phyloP scores from a whole-genome alignment of 2,888 invertebrate species.

The Drosophila pegasa region DNA sequence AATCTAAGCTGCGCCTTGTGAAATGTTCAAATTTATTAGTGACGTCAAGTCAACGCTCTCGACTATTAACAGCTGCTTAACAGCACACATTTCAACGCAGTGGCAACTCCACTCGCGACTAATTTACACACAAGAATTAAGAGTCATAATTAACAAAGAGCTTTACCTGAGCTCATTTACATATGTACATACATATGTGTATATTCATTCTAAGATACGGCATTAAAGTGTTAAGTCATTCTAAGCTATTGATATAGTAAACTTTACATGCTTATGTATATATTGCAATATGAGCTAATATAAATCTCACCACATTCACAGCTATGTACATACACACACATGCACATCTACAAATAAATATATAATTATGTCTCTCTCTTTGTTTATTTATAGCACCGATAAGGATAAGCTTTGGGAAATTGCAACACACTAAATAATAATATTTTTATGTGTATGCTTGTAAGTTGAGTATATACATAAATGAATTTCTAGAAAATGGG shows the following conservation, averaged over 20 bases:
- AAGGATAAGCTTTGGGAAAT: constrained; percentile 55
- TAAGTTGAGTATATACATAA: constrained; percentile 38
- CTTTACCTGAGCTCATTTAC: constrained; percentile 38
- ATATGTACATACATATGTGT: constrained; percentile 12
- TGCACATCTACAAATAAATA: neutral
- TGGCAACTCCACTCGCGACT: constrained; percentile 49
- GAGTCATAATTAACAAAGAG: constrained; percentile 45
- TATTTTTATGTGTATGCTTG: constrained; percentile 16
- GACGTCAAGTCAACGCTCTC: constrained; percentile 50
- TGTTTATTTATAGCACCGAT: constrained; percentile 52
- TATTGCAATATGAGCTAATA: constrained; percentile 34
- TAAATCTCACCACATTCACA: constrained; percentile 28
- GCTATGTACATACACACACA: constrained; percentile 1
- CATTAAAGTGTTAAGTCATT: constrained; percentile 51
- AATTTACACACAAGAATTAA: constrained; percentile 49
- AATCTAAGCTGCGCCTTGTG: constrained; percentile 58
- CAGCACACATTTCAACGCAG: constrained; percentile 38
- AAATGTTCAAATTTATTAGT: constrained; percentile 55
- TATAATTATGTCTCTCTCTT: constrained; percentile 26
- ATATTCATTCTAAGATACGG: neutral
- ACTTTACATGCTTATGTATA: constrained; percentile 19
- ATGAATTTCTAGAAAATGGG: constrained; percentile 59
- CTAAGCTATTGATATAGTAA: constrained; percentile 36
- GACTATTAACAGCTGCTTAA: constrained; percentile 38
- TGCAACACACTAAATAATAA: constrained; percentile 38